A percentile compares a stretch with the other conserved stretches of the same genome.
Conservation (phyloP, 2,888 invertebrate genomes). For the Yponomeuta plumbellus region DNA sequence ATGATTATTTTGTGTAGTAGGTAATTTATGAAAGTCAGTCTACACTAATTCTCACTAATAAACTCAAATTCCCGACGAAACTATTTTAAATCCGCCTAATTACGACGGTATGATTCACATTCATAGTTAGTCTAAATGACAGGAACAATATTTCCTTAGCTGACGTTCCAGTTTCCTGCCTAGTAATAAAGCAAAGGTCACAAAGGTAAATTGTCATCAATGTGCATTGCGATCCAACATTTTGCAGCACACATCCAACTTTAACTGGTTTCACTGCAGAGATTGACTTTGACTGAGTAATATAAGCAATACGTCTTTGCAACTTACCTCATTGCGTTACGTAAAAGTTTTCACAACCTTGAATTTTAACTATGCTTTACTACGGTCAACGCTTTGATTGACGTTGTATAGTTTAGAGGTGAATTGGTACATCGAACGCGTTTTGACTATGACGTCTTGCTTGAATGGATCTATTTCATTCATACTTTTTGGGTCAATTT, state of each 20-base stretch:
- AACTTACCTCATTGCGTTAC: background rate
- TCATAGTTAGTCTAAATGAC: no score
- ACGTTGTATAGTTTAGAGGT: background rate
- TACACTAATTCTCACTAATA: no score
- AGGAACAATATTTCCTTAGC: no score
- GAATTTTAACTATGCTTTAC: background rate
- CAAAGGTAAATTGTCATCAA: conserved; percentile 30
- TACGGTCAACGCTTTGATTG: background rate
- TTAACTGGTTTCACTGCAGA: conserved; percentile 34
- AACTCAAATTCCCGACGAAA: no score
- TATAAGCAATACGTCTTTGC: background rate
- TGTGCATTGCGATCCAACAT: conserved; percentile 40
- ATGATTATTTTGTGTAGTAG: no score
- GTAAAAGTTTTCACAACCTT: background rate
- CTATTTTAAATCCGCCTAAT: no score
- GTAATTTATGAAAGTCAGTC: no score
- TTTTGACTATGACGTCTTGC: background rate
- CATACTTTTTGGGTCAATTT: no score
- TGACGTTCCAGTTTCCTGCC: background rate
- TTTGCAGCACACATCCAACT: conserved; percentile 43
- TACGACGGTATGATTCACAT: no score
- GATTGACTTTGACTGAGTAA: background rate
- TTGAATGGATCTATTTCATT: background rate
- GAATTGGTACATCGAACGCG: background rate
- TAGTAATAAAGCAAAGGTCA: background rate